Base-by-base conservation (phyloP, 2,888 invertebrate genomes). In the Caenorhabditis macrosperma region DNA sequence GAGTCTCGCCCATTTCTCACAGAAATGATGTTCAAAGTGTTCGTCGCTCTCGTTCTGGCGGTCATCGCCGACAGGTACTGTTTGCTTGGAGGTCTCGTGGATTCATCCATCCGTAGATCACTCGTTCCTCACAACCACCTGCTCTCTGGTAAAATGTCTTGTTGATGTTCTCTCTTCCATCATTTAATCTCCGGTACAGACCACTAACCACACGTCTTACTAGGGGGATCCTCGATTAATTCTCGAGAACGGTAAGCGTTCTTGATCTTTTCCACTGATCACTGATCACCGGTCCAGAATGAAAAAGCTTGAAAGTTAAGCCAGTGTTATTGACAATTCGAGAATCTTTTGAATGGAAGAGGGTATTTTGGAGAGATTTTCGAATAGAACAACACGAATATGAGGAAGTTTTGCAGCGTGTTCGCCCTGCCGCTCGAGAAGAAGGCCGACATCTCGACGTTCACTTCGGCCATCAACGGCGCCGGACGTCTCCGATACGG, bases 401-500 rank as follows among this genome's bases (percentile, higher is more conserved):
- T 33, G 10, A 33, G 33, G 33, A 33, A 33, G 33, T 6, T 24
- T 50, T 48, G 30, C 74, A 79, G 79, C 41, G 75, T 71, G n/a
- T 28, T 79, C 22, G 55, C 75, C 2, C 48, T 60, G 15, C 79
- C 79, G 15, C 46, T 78, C 48, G 82, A 82, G 63, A 84, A 84
- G 68, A 82, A 82, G 59, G 79, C 81, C 20, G 86, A 86, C 64
- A 78, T 86, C 22, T 69, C 60, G 48, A 76, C 79, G 38, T 86
- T 86, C 61, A 78, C 83, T 12, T 82, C 82, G 38, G 85, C 85
- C 4, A 69, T 86, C 68, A 86, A 86, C 68, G 82, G 82, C 38
- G 86, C 86, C 22, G 82, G 83, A 46, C 82, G 86, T 20, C 83
- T 86, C 41, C 84, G 86, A 24, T 86, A 86, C 69, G 86, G 86